Percentiles rank a stretch among this genome's conserved stretches.
phyloP scores from a whole-genome alignment of 2,113 vertebrate genomes.

The Malurus cyaneus region DNA sequence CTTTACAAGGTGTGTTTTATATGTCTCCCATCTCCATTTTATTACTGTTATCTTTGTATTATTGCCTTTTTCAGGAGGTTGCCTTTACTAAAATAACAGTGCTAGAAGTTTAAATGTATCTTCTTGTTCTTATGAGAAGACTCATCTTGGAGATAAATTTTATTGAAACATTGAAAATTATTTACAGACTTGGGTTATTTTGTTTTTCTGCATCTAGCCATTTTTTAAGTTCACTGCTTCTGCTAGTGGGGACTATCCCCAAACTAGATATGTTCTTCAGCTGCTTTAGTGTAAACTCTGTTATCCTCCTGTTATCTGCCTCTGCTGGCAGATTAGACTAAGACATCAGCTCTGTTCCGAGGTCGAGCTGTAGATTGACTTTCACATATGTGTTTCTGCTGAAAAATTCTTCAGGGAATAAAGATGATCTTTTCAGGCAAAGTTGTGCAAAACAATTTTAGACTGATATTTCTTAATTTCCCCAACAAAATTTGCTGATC shows the following conservation, averaged over 20 bases:
- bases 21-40: background rate
- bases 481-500: background rate
- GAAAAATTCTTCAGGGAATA: background rate
- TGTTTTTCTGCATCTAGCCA: background rate
- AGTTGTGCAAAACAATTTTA: background rate
- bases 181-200: background rate
- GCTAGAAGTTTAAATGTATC: background rate
- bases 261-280: background rate
- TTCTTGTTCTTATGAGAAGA: background rate
- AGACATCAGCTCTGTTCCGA: background rate
- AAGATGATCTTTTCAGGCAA: background rate
- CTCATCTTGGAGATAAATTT: background rate
- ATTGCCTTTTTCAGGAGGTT: background rate
- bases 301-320: background rate
- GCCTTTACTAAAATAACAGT: background rate
- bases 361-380: background rate
- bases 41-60: background rate
- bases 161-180: background rate
- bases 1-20: background rate
- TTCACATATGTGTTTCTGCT: background rate
- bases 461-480: background rate
- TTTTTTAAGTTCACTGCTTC: background rate
- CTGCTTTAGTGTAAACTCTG: background rate
- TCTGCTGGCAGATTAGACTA: background rate
- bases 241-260: background rate